Evolutionary conservation across 2,888 invertebrate genomes (phyloP), one percentile per base, ranked within the genome.

Genomic region (Mesorhabditis belari): DNA sequence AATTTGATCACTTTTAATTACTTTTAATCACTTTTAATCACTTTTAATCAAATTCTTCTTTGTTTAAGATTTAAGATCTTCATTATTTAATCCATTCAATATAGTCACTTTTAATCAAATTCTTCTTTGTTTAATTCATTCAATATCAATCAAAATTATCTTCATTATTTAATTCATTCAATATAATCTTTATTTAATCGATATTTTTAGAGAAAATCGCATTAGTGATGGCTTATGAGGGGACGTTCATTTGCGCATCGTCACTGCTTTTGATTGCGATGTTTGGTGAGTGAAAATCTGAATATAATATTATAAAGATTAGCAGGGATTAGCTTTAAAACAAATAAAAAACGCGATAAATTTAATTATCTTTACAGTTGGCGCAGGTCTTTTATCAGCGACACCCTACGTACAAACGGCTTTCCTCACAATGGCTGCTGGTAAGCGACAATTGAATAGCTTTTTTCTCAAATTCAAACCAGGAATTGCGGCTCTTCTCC

Each of bases 211-310:
- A 81, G 62, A 81, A 80, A 61, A 65, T 81, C 58, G 75, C 76
- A 23, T 77, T 81, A 62, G 66, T 81, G 54, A 60, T 77, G 55
- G 63, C 74, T 9, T 77, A 79, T 64, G 81, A 80, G 57, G 74
- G 69, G n/a, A 35, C 44, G n/a, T 35, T 35, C 44, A 35, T 35
- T n/a, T 35, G 44, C 44, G 44, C 44, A 9, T 35, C 44, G n/a
- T 35, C 44, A 9, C 44, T 35, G 12, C 2, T 35, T 9, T n/a
- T 35, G 12, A 35, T 35, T n/a, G n/a, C 44, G n/a, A 35, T 35
- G 44, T 35, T 35, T 35, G 44, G 44, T 35, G 44, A 35, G 44
- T 35, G 12, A 9, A 9, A 35, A 35, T n/a, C n/a, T n/a, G n/a
- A n/a, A n/a, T n/a, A 35, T 35, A 17, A 17, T 35, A 35, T 35